Conservation (phyloP, 2,113 vertebrate species). For the Bos javanicus region DNA sequence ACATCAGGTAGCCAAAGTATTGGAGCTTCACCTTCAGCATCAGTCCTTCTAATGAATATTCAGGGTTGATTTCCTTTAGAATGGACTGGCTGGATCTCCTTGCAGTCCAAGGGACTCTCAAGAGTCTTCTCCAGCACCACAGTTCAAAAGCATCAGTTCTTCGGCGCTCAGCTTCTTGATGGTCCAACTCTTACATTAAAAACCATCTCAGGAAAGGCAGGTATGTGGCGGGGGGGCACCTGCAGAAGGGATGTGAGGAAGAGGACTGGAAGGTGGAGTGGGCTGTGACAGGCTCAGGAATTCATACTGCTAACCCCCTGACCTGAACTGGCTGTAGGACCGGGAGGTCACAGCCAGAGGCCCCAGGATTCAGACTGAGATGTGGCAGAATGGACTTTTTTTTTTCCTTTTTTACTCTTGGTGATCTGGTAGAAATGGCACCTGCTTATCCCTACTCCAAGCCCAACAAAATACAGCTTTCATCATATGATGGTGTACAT, state of each 20-base stretch:
- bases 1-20: background rate
- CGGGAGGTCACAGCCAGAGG: background rate
- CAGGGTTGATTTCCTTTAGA: background rate
- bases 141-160: background rate
- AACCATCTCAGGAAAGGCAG: background rate
- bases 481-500: slow-evolving; percentile 64
- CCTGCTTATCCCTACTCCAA: slow-evolving; percentile 63
- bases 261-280: background rate
- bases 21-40: background rate
- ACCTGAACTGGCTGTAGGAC: accelerated
- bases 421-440: slow-evolving; percentile 66
- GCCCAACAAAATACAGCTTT: slow-evolving; percentile 75
- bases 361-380: background rate
- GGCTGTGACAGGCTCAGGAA: background rate
- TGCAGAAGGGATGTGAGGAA: background rate
- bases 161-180: accelerated
- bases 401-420: slow-evolving; percentile 50
- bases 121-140: background rate
- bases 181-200: background rate
- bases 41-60: background rate
- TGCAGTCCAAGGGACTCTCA: background rate
- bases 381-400: background rate
- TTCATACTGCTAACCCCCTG: background rate
- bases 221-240: background rate
- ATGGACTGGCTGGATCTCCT: background rate